Conservation (phyloP, 2,797 vertebrate genomes). For the Amblyraja radiata region DNA sequence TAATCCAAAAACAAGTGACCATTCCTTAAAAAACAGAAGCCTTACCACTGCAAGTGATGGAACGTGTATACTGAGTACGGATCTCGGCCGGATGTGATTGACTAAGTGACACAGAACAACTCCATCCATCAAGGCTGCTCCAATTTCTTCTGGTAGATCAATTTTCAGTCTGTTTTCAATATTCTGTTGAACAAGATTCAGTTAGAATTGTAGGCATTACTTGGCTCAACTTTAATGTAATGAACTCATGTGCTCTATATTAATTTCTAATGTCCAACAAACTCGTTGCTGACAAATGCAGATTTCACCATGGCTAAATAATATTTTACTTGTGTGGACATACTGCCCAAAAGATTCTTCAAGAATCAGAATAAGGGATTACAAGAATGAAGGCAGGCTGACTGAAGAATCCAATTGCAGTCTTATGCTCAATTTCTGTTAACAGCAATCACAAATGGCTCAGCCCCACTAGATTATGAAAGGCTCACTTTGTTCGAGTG, state of each 20-base stretch:
- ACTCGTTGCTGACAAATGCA: background rate
- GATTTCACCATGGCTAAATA: background rate
- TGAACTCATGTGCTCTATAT: slow-evolving; percentile 1
- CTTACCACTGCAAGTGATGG: slow-evolving; percentile 89
- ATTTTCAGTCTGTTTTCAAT: slow-evolving; percentile 84
- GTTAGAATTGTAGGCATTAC: background rate
- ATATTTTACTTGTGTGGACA: background rate
- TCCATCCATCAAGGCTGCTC: slow-evolving; percentile 85
- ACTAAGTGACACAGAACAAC: slow-evolving; percentile 89
- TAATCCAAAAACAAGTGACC: background rate
- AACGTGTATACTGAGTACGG: slow-evolving; percentile 85
- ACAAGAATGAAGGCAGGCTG: background rate
- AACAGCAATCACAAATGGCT: background rate
- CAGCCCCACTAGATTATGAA: background rate
- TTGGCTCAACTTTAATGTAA: background rate
- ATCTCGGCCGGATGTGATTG: slow-evolving; percentile 82
- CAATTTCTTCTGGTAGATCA: slow-evolving; percentile 78
- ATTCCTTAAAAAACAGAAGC: slow-evolving; percentile 38
- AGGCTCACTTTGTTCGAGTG: background rate
- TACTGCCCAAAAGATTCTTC: background rate
- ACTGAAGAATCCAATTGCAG: background rate
- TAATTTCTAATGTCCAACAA: background rate
- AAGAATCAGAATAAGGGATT: background rate
- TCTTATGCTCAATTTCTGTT: background rate
- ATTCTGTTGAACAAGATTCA: slow-evolving; percentile 49